phyloP scores from a whole-genome alignment of 2,797 vertebrate genomes.

The Helarctos malayanus region DNA sequence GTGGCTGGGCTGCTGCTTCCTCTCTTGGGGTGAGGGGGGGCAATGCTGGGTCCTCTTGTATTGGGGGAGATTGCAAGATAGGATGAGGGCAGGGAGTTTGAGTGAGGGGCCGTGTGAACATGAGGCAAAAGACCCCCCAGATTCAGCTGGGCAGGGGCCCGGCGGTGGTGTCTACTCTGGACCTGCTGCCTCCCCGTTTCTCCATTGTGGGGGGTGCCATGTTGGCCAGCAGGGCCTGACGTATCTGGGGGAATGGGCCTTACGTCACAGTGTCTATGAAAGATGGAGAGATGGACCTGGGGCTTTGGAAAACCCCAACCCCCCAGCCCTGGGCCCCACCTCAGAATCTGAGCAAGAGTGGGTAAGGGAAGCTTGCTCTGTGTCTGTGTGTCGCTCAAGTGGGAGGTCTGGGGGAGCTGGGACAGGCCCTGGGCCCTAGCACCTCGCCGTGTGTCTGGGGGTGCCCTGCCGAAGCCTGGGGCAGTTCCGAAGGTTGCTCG shows the following conservation, averaged over 20 bases:
- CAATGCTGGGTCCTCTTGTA: background rate
- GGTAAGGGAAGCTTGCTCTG: background rate
- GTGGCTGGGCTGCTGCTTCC: background rate
- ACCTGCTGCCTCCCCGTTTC: background rate
- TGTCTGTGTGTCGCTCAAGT: background rate
- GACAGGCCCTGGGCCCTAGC: background rate
- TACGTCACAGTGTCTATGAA: accelerated
- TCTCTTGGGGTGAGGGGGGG: background rate
- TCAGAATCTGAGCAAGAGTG: background rate
- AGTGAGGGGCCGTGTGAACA: background rate
- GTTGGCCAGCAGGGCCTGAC: background rate
- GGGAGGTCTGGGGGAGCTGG: background rate
- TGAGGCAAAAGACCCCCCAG: background rate
- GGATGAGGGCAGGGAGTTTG: background rate
- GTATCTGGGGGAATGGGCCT: too few species aligned
- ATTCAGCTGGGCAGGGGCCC: background rate
- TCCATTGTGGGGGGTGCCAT: accelerated
- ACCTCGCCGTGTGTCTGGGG: accelerated
- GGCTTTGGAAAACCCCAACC: background rate
- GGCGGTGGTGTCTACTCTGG: background rate
- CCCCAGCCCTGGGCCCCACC: accelerated
- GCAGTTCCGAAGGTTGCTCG: background rate
- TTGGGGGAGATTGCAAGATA: too few species aligned
- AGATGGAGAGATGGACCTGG: background rate
- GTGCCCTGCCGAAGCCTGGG: background rate